phyloP scores from a whole-genome alignment of 2,797 vertebrate species.

The Coregonus ussuriensis region DNA sequence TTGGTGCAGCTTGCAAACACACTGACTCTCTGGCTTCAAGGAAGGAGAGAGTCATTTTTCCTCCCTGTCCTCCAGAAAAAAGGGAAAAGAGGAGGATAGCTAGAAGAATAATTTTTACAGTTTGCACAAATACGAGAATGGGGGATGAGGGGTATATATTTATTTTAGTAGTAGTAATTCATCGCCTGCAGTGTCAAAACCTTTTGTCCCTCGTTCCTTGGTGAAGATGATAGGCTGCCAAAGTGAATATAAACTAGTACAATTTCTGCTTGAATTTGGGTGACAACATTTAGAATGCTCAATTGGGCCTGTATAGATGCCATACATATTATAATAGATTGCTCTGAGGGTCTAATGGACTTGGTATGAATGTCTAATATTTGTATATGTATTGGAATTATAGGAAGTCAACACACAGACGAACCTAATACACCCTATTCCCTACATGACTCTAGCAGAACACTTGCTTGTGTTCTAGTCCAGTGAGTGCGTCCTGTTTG shows the following conservation, averaged over 20 bases:
- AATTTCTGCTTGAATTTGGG: no score
- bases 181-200: not conserved
- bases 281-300: not conserved
- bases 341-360: not conserved
- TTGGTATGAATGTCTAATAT: not conserved
- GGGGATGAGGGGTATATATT: conserved; percentile 23
- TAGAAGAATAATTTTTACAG: not conserved
- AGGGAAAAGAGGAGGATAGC: not conserved
- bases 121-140: conserved; percentile 22
- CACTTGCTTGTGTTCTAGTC: not conserved
- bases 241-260: not conserved
- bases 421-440: not conserved
- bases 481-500: not conserved
- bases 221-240: not conserved
- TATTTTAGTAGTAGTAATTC: not conserved
- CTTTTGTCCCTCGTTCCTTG: not conserved
- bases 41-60: not conserved
- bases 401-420: not conserved
- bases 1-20: not conserved
- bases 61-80: not conserved
- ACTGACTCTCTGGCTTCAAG: not conserved
- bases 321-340: not conserved
- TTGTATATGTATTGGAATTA: not conserved
- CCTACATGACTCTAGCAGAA: not conserved
- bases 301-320: not conserved